Percentiles rank a stretch among this genome's conserved stretches.
Evolutionary conservation across 2,797 vertebrate genomes (phyloP).

Genomic region (Apogon talboti): DNA sequence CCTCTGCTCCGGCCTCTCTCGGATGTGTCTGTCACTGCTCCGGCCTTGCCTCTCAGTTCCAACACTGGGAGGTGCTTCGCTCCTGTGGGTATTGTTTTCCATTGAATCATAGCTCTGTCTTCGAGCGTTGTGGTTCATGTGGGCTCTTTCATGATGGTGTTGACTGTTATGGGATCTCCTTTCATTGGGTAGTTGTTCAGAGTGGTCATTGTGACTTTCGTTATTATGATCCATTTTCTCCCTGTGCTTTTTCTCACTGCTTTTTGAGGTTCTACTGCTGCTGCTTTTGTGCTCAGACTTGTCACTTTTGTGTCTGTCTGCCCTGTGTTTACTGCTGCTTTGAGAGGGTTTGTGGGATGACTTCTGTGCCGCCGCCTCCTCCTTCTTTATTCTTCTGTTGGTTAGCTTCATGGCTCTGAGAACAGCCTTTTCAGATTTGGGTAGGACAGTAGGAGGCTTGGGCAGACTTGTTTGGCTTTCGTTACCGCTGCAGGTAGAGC

Average conservation of each 20-base stretch:
- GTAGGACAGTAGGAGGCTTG: slow-evolving; percentile 92
- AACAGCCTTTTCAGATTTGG: slow-evolving; percentile 95
- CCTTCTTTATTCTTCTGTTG: slow-evolving; percentile 89
- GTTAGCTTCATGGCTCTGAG: slow-evolving; percentile 92
- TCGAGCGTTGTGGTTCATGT: slow-evolving; percentile 14
- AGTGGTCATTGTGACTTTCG: slow-evolving; percentile 22
- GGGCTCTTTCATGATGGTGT: slow-evolving; percentile 14
- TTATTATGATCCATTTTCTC: slow-evolving; percentile 47
- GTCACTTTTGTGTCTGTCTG: slow-evolving; percentile 56
- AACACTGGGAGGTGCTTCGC: not conserved
- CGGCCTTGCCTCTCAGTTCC: slow-evolving; percentile 64
- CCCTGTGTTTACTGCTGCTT: slow-evolving; percentile 57
- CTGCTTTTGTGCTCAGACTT: slow-evolving; percentile 64
- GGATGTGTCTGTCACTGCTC: slow-evolving; percentile 39
- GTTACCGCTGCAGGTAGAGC: slow-evolving; percentile 76
- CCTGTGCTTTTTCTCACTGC: slow-evolving; percentile 57
- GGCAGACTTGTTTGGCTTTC: slow-evolving; percentile 74
- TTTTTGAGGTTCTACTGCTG: slow-evolving; percentile 35
- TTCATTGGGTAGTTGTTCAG: slow-evolving; percentile 22
- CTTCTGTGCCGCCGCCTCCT: slow-evolving; percentile 84
- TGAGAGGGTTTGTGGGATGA: slow-evolving; percentile 59
- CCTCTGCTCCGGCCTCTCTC: slow-evolving; percentile 60
- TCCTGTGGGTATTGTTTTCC: slow-evolving; percentile 31
- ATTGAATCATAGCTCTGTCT: slow-evolving; percentile 26
- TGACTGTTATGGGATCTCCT: slow-evolving; percentile 29